Percentiles rank a stretch among this genome's conserved stretches.
Conservation (phyloP, 2,797 vertebrate genomes). For the Semotilus atromaculatus region DNA sequence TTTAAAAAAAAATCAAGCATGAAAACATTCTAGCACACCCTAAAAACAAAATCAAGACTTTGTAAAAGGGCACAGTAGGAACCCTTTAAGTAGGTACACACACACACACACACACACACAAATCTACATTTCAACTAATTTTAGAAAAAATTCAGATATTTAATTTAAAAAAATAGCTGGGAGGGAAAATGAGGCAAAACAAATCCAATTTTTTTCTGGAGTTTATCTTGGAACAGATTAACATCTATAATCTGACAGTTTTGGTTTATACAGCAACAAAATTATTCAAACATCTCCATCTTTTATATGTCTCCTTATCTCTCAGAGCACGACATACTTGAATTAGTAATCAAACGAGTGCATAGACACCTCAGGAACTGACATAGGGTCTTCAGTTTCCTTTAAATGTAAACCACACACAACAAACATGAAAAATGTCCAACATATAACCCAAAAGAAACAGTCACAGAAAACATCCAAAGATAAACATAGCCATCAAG, state of each 20-base stretch:
- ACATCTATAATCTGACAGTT: background rate
- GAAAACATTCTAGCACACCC: too few species aligned
- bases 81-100: too few species aligned
- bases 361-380: background rate
- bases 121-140: too few species aligned
- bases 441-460: conserved; percentile 15
- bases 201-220: background rate
- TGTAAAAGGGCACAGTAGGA: too few species aligned
- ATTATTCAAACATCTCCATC: background rate
- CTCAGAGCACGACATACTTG: background rate
- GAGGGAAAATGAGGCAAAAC: background rate
- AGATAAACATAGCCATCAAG: background rate
- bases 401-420: conserved; percentile 15
- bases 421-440: background rate
- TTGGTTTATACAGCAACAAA: background rate
- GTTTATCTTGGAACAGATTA: conserved; percentile 1
- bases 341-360: background rate
- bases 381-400: background rate
- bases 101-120: background rate
- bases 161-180: background rate
- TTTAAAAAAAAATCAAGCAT: too few species aligned
- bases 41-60: too few species aligned
- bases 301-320: conserved; percentile 6
- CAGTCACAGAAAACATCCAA: background rate
- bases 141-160: background rate